Base-by-base conservation (phyloP, 1,140 invertebrate genomes). In the Scaptomyza hsui region DNA sequence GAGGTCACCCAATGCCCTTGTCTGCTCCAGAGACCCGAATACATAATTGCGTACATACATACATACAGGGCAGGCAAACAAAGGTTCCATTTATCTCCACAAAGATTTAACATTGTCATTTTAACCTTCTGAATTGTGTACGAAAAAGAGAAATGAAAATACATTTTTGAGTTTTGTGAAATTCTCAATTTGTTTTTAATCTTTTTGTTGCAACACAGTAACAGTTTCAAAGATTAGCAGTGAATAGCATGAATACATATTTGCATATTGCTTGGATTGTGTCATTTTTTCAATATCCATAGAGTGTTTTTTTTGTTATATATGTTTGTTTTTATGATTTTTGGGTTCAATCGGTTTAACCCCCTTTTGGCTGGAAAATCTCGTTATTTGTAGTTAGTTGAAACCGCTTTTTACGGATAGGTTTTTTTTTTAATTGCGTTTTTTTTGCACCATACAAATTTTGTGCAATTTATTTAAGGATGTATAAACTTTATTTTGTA, bases 11-110 rank as follows among this genome's bases (percentile, higher is more conserved):
- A 32, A 24, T 64, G 10, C 13, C 10, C 19, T 15, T 21, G 19
- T 45, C 32, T 61, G 65, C 26, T 45, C 32, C 16, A 41, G 13
- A 48, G 26, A 70, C 60, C 60, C 35, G 21, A 64, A 71, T 49
- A 65, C 52, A 67, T 37, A 52, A 53, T 18, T 55, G 24, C 18
- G 6, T 1, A 51, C 15, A 4, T 7, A 29, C 26, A 26, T 26
- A 26, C 24, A 26, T 26, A 16, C 6, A 19, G 1, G 5, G 3
- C 51, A 39, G 13, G 4, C 48, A 42, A 9, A 67, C 62, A 72
- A 68, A 48, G 26, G 55, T 29, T 65, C 29, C n/a, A 51, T 19
- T 64, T 65, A 64, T 42, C 35, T 13, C 12, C 15, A 41, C 21
- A 24, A 15, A 35, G 19, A 45, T 29, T 55, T 48, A 48, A 16